These are phyloP conservation scores for Brassicogethes aeneus DNA, from an alignment of 2,888 invertebrate genomes.

Conservation along the genomic window DNA sequence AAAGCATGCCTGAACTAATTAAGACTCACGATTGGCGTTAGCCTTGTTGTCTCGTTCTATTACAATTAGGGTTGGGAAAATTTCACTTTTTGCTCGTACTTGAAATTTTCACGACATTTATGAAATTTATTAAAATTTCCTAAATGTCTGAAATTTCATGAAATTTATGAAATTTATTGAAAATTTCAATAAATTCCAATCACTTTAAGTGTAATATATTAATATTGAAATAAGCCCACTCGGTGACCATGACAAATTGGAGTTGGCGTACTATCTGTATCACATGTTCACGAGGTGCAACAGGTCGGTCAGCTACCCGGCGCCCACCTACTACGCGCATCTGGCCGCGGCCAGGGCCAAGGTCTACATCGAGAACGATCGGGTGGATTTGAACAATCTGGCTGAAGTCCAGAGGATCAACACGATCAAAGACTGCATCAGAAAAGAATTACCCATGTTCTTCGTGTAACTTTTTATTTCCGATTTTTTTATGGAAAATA, in stretches of 20 bases:
- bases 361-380: constrained; percentile 37
- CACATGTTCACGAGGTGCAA: constrained; percentile 80
- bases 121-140: no score
- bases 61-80: no score
- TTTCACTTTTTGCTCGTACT: no score
- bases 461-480: constrained; percentile 47
- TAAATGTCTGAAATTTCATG: no score
- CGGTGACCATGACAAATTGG: constrained; percentile 65
- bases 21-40: no score
- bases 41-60: no score
- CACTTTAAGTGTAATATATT: no score
- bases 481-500: neutral
- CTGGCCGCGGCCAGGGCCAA: constrained; percentile 68
- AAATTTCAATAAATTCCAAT: no score
- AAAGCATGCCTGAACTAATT: no score
- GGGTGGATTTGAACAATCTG: constrained; percentile 42
- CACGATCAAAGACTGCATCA: constrained; percentile 46
- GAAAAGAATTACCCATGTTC: constrained; percentile 56
- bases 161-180: no score
- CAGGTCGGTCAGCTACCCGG: constrained; percentile 76
- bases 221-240: no score
- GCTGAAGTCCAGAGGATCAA: constrained; percentile 44
- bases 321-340: constrained; percentile 83
- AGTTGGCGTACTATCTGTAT: constrained; percentile 73
- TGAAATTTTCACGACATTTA: no score